Conservation (phyloP, 2,113 vertebrate species). For the Microcebus ravelobensis region DNA sequence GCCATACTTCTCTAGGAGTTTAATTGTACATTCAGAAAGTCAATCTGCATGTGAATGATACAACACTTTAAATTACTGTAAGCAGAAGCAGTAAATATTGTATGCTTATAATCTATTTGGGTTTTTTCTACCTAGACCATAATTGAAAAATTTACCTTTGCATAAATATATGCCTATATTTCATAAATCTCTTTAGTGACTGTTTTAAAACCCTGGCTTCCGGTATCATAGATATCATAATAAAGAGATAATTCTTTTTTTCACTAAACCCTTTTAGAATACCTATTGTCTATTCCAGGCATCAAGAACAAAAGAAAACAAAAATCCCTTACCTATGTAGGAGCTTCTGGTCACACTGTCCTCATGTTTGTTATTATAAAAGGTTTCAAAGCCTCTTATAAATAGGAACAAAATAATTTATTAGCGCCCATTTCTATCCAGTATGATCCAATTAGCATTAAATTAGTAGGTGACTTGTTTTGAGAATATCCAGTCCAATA, state of each 20-base stretch:
- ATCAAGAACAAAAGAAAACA: background rate
- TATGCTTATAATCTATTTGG: too few species aligned
- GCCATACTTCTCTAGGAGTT: background rate
- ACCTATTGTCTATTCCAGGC: too few species aligned
- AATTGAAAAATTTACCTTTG: background rate
- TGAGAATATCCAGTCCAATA: background rate
- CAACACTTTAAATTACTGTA: background rate
- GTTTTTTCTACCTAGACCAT: background rate
- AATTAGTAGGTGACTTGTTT: background rate
- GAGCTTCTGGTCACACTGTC: background rate
- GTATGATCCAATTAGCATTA: background rate
- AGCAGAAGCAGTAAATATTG: background rate
- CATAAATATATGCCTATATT: background rate
- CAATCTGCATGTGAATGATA: too few species aligned
- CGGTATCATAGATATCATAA: background rate
- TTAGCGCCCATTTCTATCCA: background rate
- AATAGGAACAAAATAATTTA: background rate
- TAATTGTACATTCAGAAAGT: background rate
- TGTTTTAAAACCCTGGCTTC: background rate
- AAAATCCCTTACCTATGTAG: background rate
- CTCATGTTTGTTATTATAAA: background rate
- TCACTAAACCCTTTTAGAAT: background rate
- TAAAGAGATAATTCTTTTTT: background rate
- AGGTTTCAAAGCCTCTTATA: background rate
- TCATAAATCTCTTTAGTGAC: background rate